These are phyloP conservation scores for Psittacula cyanocephala DNA, from an alignment of 2,113 vertebrate genomes.

Conservation along the genomic window DNA sequence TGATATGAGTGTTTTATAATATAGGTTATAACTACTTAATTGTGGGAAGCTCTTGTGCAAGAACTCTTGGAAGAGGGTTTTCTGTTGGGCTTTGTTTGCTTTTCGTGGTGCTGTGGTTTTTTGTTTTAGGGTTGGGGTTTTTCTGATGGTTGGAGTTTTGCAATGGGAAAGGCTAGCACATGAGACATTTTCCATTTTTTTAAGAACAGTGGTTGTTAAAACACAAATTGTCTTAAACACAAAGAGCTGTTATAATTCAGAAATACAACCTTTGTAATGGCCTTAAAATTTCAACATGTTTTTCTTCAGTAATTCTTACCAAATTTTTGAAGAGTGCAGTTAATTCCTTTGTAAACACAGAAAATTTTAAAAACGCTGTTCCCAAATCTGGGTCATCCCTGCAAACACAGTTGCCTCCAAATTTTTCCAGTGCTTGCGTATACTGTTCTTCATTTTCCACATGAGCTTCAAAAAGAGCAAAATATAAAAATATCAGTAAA, in stretches of 20 bases:
- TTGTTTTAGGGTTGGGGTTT: background rate
- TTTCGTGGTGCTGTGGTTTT: background rate
- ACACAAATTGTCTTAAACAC: background rate
- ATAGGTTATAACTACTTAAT: background rate
- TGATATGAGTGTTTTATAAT: background rate
- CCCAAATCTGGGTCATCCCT: constrained; percentile 97
- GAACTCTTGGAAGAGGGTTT: background rate
- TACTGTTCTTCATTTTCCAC: constrained; percentile 99
- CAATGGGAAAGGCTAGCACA: background rate
- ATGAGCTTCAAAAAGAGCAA: constrained; percentile 82
- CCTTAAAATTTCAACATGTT: background rate
- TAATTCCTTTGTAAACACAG: constrained; percentile 97
- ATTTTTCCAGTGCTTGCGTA: constrained; percentile 97
- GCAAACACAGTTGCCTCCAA: constrained; percentile 97
- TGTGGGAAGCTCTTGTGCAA: background rate
- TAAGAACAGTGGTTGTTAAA: background rate
- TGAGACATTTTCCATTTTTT: background rate
- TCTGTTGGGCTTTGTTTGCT: background rate
- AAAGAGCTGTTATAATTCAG: background rate
- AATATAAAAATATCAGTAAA: background rate
- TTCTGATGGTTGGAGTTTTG: background rate
- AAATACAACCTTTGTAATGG: background rate
- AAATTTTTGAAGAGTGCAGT: constrained; percentile 99
- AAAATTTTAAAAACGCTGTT: constrained; percentile 97
- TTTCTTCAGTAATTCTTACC: constrained; percentile 76